Percentiles rank a stretch among this genome's conserved stretches.
Conservation (phyloP, 2,797 vertebrate genomes). For the Schizopygopsis malacanthus region DNA sequence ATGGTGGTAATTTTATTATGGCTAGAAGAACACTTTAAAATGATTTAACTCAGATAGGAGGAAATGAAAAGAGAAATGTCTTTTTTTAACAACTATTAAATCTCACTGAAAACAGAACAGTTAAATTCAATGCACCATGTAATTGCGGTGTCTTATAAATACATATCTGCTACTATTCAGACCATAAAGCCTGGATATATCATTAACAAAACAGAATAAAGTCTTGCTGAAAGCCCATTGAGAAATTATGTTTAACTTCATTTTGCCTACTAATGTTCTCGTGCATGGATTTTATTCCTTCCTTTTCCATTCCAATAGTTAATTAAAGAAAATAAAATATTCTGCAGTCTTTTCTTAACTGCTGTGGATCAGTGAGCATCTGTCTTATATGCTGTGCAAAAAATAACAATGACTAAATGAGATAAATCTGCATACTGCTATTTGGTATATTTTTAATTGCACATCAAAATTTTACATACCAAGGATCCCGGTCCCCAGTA, state of each 20-base stretch:
- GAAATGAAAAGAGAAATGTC: conserved; percentile 65
- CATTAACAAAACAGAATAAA: conserved; percentile 56
- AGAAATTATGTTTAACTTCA: conserved; percentile 55
- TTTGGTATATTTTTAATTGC: not conserved
- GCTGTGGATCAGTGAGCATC: not conserved
- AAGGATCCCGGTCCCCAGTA: conserved; percentile 78
- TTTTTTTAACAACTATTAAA: conserved; percentile 69
- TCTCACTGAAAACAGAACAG: conserved; percentile 72
- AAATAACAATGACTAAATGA: not conserved
- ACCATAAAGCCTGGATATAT: conserved; percentile 58
- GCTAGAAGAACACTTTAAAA: conserved; percentile 63
- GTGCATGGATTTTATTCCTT: conserved; percentile 39
- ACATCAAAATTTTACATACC: conserved; percentile 64
- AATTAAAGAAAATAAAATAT: conserved; percentile 35
- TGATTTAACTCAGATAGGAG: conserved; percentile 68
- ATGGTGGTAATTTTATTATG: conserved; percentile 67
- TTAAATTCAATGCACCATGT: conserved; percentile 79
- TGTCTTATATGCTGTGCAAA: not conserved
- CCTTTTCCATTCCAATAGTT: conserved; percentile 12
- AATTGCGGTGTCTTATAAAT: conserved; percentile 74
- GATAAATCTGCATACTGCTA: conserved; percentile 8
- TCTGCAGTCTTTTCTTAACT: not conserved
- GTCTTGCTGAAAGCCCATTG: conserved; percentile 45
- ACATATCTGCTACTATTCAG: conserved; percentile 61
- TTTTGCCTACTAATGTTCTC: conserved; percentile 43